These are phyloP conservation scores for Eutolmus rufibarbis DNA, from an alignment of 2,888 invertebrate species.

Conservation along the genomic window DNA sequence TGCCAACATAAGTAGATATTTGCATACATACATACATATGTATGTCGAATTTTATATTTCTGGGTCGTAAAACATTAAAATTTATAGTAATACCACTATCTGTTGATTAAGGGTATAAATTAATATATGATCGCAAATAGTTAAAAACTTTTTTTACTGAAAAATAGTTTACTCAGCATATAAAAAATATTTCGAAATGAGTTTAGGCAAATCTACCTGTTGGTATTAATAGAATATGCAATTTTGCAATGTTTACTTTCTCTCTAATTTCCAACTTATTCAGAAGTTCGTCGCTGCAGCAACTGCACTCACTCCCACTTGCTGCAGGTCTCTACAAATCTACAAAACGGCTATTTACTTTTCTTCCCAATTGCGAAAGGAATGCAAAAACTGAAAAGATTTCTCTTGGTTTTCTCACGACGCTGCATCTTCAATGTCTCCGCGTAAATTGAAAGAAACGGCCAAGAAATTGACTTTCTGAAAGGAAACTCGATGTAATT, in stretches of 20 bases:
- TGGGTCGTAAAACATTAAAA: background rate
- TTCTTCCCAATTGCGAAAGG: background rate
- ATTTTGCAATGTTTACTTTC: background rate
- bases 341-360: background rate
- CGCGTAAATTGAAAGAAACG: background rate
- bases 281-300: background rate
- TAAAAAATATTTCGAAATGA: background rate
- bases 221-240: background rate
- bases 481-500: constrained; percentile 10
- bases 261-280: background rate
- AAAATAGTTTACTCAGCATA: background rate
- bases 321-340: background rate
- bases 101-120: too few species aligned
- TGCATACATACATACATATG: too few species aligned
- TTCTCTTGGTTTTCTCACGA: background rate
- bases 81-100: background rate
- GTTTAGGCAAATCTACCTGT: background rate
- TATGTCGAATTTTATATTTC: background rate
- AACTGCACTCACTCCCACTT: background rate
- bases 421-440: background rate
- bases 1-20: too few species aligned
- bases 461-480: constrained; percentile 16
- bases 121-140: too few species aligned
- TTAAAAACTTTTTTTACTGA: too few species aligned
- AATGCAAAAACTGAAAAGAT: background rate